Percentiles rank a stretch among this genome's conserved stretches.
These are phyloP conservation scores for Pammene fasciana DNA, from an alignment of 2,888 invertebrate species.

Conservation along the genomic window DNA sequence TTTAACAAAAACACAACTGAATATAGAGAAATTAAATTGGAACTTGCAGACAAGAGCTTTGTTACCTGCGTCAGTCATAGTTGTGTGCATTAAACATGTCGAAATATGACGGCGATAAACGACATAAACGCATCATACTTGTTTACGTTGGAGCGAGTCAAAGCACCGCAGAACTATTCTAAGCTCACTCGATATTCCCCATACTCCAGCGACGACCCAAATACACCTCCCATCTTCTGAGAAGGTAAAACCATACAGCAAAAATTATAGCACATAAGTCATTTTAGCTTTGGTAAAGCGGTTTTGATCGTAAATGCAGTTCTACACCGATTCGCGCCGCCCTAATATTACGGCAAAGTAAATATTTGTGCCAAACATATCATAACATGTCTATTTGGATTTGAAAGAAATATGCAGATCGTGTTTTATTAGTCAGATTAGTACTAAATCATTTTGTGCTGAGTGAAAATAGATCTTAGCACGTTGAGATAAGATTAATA, in stretches of 20 bases:
- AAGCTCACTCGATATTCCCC: conserved; percentile 10
- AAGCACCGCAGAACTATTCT: conserved; percentile 16
- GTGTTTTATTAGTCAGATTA: conserved; percentile 42
- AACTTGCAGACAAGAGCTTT: no score
- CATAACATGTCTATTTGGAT: conserved; percentile 47
- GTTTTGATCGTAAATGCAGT: conserved; percentile 23
- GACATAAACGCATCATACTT: conserved; percentile 14
- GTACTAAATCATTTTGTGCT: conserved; percentile 13
- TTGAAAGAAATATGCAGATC: conserved; percentile 42
- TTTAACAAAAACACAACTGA: no score
- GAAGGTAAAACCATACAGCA: background rate
- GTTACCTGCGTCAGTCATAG: no score
- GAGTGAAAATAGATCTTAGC: conserved; percentile 8
- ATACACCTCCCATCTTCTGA: conserved; percentile 1
- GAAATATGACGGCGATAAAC: conserved; percentile 2
- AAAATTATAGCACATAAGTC: background rate
- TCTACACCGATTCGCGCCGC: conserved; percentile 6
- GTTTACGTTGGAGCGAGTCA: conserved; percentile 1
- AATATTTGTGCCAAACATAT: conserved; percentile 46
- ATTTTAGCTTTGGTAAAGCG: background rate
- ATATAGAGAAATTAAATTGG: no score
- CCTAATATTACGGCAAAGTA: conserved; percentile 39
- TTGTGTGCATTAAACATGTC: no score
- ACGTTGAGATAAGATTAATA: conserved; percentile 1
- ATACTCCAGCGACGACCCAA: conserved; percentile 32